Conservation (phyloP, 1,140 invertebrate genomes). For the Sinella curviseta region DNA sequence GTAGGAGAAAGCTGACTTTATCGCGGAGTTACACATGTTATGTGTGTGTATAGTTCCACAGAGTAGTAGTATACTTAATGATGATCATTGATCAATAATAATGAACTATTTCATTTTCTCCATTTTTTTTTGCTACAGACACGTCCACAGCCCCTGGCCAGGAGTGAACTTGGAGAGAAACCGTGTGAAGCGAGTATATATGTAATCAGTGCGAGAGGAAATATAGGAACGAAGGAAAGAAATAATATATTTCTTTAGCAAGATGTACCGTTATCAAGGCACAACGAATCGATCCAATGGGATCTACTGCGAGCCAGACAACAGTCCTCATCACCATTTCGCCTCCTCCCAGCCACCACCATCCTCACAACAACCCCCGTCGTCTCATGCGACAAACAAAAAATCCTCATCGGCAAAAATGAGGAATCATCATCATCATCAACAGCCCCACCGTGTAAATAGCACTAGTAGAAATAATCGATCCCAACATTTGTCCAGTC, state of each 20-base stretch:
- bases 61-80: not conserved
- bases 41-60: no score
- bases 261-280: conserved; percentile 48
- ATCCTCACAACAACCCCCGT: conserved; percentile 31
- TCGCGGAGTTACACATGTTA: no score
- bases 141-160: not conserved
- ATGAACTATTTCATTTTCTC: not conserved
- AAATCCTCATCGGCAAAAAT: conserved; percentile 36
- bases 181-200: no score
- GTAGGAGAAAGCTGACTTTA: no score
- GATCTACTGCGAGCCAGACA: conserved; percentile 49
- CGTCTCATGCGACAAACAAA: conserved; percentile 41
- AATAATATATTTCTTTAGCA: no score
- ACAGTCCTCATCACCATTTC: conserved; percentile 40
- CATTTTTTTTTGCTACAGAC: not conserved
- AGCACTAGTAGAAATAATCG: conserved; percentile 27
- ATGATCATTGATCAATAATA: not conserved
- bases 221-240: no score
- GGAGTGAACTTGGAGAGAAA: not conserved
- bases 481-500: conserved; percentile 26
- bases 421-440: conserved; percentile 38
- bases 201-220: no score
- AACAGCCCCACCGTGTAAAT: not conserved
- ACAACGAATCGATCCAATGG: conserved; percentile 47
- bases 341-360: not conserved